Percentiles rank a stretch among this genome's conserved stretches.
Conservation (phyloP, 2,113 vertebrate genomes). For the Hippopotamus amphibius region DNA sequence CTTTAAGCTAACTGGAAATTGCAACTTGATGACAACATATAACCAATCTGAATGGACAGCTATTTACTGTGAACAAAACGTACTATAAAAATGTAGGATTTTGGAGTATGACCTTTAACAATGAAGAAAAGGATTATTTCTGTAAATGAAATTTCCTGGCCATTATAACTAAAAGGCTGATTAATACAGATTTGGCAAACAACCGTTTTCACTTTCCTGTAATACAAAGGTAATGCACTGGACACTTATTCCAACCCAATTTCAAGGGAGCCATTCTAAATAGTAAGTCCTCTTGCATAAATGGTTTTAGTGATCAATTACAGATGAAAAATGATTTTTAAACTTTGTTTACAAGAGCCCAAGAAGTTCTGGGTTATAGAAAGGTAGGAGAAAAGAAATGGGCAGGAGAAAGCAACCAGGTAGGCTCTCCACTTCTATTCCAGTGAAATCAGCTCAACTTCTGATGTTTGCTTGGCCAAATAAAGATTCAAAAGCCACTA, state of each 20-base stretch:
- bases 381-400: neutral
- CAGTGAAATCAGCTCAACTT: neutral
- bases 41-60: slow-evolving; percentile 25
- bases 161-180: slow-evolving; percentile 45
- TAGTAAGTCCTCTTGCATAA: neutral
- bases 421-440: neutral
- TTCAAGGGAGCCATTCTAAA: slow-evolving; percentile 27
- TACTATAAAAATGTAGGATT: neutral
- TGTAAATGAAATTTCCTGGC: neutral
- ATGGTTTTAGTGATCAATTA: neutral
- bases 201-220: slow-evolving; percentile 10
- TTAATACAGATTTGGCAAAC: neutral
- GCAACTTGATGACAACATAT: slow-evolving; percentile 44
- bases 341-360: neutral
- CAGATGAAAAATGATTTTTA: neutral
- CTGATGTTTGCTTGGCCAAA: slow-evolving; percentile 1
- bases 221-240: neutral
- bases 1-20: slow-evolving; percentile 61
- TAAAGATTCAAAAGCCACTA: slow-evolving; percentile 7
- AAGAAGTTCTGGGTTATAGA: neutral
- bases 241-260: neutral
- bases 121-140: slow-evolving; percentile 45
- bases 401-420: neutral
- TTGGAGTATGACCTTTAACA: slow-evolving; percentile 37
- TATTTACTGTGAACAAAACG: neutral